Evolutionary conservation across 2,113 vertebrate genomes (phyloP).

Genomic region (Sceloporus undulatus): DNA sequence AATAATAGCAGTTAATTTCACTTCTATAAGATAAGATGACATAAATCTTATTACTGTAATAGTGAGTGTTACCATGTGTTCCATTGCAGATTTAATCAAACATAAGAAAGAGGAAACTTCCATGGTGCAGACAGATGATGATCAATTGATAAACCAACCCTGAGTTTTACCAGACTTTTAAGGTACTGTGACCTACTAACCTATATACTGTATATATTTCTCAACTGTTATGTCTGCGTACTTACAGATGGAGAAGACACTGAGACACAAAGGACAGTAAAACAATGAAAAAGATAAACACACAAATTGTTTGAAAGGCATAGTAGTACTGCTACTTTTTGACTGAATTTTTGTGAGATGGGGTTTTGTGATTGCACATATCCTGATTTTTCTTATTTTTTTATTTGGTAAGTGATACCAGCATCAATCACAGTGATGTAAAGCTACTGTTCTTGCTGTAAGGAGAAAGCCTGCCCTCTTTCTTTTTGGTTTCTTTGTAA

Average conservation of each 20-base stretch:
- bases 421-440: background rate
- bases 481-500: background rate
- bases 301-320: constrained; percentile 19
- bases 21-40: constrained; percentile 15
- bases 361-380: constrained; percentile 41
- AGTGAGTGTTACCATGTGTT: constrained; percentile 49
- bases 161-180: constrained; percentile 71
- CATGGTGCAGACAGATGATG: constrained; percentile 77
- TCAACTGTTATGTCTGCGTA: constrained; percentile 50
- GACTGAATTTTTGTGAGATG: constrained; percentile 14
- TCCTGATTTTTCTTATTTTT: background rate
- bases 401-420: background rate
- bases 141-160: constrained; percentile 73
- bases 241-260: constrained; percentile 43
- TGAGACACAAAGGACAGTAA: constrained; percentile 39
- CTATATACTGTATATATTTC: constrained; percentile 48
- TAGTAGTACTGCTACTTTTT: constrained; percentile 54
- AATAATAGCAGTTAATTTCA: constrained; percentile 25
- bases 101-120: constrained; percentile 72
- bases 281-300: constrained; percentile 47
- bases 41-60: constrained; percentile 45
- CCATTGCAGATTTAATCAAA: constrained; percentile 72
- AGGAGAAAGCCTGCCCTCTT: background rate
- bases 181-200: constrained; percentile 71
- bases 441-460: background rate